A percentile compares a stretch with the other conserved stretches of the same genome.
phyloP scores from a whole-genome alignment of 2,888 invertebrate genomes.

The Prosopocoilus inquinatus region DNA sequence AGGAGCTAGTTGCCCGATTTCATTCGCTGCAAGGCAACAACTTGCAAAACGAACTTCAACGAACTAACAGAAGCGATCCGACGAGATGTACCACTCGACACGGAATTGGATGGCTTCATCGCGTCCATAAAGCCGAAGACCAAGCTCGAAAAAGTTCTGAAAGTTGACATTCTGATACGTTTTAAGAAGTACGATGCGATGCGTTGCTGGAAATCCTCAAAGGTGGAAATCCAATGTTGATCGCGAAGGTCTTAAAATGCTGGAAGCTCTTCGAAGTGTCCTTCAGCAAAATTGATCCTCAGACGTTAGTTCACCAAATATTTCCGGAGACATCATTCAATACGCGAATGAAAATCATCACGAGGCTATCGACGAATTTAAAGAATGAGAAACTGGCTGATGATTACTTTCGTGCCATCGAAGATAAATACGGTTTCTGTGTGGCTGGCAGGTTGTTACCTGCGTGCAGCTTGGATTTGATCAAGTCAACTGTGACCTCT shows the following conservation, averaged over 20 bases:
- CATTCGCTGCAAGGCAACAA: background rate
- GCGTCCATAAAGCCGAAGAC: constrained; percentile 11
- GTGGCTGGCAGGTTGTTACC: constrained; percentile 15
- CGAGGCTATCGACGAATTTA: constrained; percentile 12
- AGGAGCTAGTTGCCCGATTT: background rate
- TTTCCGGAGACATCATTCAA: constrained; percentile 20
- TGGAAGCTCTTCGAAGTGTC: constrained; percentile 8
- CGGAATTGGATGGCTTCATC: constrained; percentile 9
- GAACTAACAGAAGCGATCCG: background rate
- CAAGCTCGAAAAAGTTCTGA: constrained; percentile 18
- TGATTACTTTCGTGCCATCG: constrained; percentile 16
- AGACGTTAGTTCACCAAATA: constrained; percentile 14
- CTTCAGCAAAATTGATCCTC: constrained; percentile 3
- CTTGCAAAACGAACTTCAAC: background rate
- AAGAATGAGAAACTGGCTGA: constrained; percentile 13
- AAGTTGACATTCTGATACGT: constrained; percentile 14
- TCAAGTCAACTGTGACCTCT: constrained; percentile 7
- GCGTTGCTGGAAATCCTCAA: constrained; percentile 18
- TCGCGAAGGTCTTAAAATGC: constrained; percentile 19
- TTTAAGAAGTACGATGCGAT: constrained; percentile 10
- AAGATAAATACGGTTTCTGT: constrained; percentile 21
- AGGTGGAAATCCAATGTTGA: constrained; percentile 11
- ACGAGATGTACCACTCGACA: background rate
- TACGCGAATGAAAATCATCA: constrained; percentile 16
- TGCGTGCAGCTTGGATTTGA: constrained; percentile 17